phyloP scores from a whole-genome alignment of 2,113 vertebrate species.

The Balaenoptera acutorostrata region DNA sequence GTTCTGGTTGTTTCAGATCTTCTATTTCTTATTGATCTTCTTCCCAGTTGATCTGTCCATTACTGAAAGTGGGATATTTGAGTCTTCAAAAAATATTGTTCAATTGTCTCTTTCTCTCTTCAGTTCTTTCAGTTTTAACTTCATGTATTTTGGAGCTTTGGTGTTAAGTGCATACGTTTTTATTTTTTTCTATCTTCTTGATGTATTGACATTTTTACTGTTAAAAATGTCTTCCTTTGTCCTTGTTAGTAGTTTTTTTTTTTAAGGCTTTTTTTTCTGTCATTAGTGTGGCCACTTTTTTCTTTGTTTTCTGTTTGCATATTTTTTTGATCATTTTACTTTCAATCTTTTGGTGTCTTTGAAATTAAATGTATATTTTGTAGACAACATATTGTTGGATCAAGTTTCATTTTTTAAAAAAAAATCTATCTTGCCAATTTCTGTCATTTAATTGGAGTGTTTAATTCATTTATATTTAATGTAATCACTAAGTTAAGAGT shows the following conservation, averaged over 20 bases:
- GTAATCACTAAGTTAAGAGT: background rate
- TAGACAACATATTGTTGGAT: background rate
- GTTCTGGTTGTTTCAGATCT: background rate
- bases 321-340: background rate
- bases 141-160: background rate
- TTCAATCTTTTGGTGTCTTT: background rate
- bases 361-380: background rate
- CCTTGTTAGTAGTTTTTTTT: background rate
- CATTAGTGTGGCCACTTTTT: background rate
- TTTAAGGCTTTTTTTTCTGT: background rate
- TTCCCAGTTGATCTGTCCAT: background rate
- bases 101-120: background rate
- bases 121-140: background rate
- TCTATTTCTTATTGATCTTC: background rate
- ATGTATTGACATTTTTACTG: background rate
- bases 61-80: background rate
- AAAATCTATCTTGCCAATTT: background rate
- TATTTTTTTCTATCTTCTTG: background rate
- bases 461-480: background rate
- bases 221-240: background rate
- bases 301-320: background rate
- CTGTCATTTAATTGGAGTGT: background rate
- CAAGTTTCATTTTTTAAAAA: background rate
- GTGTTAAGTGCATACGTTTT: background rate
- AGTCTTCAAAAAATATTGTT: background rate